Percentiles rank a stretch among this genome's conserved stretches.
These are phyloP conservation scores for Melipona quadrifasciata DNA, from an alignment of 1,140 invertebrate species.

Conservation along the genomic window DNA sequence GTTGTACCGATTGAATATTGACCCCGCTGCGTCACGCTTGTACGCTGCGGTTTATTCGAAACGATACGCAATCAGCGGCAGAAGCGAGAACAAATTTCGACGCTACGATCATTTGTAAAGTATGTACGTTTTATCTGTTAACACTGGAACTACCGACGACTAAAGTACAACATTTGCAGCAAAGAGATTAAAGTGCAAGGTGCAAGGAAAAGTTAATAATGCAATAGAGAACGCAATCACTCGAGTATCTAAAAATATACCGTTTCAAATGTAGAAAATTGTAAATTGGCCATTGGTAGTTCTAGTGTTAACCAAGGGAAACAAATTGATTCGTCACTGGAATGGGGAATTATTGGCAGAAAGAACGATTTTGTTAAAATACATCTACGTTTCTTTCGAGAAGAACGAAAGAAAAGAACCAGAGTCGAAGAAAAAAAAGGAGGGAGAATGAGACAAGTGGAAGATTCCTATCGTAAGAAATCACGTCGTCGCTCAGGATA, in stretches of 20 bases:
- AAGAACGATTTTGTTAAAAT: background rate
- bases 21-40: conserved; percentile 52
- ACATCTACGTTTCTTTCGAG: background rate
- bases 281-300: too few relatives aligned
- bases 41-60: conserved; percentile 37
- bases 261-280: too few relatives aligned
- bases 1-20: conserved; percentile 52
- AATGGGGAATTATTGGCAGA: background rate
- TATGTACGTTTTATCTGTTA: background rate
- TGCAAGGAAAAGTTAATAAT: too few relatives aligned
- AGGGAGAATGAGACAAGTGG: background rate
- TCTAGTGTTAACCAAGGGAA: background rate
- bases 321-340: background rate
- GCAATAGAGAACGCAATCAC: too few relatives aligned
- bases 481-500: background rate
- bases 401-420: background rate
- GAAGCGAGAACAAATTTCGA: background rate
- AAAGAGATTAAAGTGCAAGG: too few relatives aligned
- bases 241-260: too few relatives aligned
- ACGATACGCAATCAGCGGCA: conserved; percentile 18
- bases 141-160: too few relatives aligned
- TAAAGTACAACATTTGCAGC: too few relatives aligned
- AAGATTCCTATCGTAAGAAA: background rate
- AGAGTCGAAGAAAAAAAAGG: background rate
- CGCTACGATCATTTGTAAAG: background rate